Conservation (phyloP, 2,888 invertebrate genomes). For the Prosopocoilus inquinatus region DNA sequence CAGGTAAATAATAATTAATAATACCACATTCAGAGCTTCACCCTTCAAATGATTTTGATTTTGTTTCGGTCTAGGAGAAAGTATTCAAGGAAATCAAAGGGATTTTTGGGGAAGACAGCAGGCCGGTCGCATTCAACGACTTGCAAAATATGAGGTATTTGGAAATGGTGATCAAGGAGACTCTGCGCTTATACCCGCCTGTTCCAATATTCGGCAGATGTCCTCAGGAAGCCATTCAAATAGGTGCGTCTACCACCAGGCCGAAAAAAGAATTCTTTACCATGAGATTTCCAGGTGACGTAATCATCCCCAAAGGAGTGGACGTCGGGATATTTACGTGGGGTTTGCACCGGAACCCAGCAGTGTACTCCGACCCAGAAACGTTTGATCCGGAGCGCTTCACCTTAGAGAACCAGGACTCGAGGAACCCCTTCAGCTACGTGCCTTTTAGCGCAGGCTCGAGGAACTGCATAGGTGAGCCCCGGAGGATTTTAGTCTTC, state of each 20-base stretch:
- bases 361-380: slow-evolving; percentile 48
- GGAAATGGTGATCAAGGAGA: slow-evolving; percentile 41
- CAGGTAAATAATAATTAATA: slow-evolving; percentile 25
- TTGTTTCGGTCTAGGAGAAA: slow-evolving; percentile 11
- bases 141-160: slow-evolving; percentile 41
- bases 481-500: background rate
- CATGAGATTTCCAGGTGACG: slow-evolving; percentile 5
- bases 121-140: slow-evolving; percentile 34
- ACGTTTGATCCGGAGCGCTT: slow-evolving; percentile 44
- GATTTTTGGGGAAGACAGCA: slow-evolving; percentile 38
- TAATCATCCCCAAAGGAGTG: slow-evolving; percentile 18
- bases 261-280: too few species aligned
- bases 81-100: slow-evolving; percentile 43
- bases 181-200: slow-evolving; percentile 39
- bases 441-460: slow-evolving; percentile 44
- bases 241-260: background rate
- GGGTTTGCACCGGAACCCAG: slow-evolving; percentile 47
- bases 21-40: background rate
- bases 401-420: slow-evolving; percentile 35
- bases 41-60: background rate
- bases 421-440: slow-evolving; percentile 39
- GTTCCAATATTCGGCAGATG: slow-evolving; percentile 36
- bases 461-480: slow-evolving; percentile 36
- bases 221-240: slow-evolving; percentile 23
- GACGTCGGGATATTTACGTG: slow-evolving; percentile 11